Base-by-base conservation (phyloP, 92 coral and sea anemone genomes). In the Siderastrea radians region DNA sequence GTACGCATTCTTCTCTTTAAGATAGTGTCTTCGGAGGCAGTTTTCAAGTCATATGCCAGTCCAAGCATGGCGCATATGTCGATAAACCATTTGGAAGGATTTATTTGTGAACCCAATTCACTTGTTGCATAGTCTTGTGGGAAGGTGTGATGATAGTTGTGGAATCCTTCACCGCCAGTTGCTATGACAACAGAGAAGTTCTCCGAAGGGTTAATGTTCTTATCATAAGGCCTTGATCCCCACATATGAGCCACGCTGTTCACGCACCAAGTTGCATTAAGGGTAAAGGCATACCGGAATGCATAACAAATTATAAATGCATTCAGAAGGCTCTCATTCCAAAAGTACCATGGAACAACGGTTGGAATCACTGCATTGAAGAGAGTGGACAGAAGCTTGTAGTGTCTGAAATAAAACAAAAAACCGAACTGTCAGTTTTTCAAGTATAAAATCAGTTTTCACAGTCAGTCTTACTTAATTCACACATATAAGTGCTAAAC, bases 101-200 rank as follows among this genome's bases (percentile, higher is more conserved):
- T 95, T 43, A 61, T 17, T 46, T 63, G 86, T 7, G 87, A 76
- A 13, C 95, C 94, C 62, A 80, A 64, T 67, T 95, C 98, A 81
- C 98, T 93, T 14, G 98, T 58, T 6, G 98, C 91, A 72, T 95
- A 95, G 61, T 95, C 98, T 26, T 91, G 95, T 9, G 98, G 98
- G 45, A 95, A 95, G 7, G 96, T 93, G 79, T 95, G 98, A 51
- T 95, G 98, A 51, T 78, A 95, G 87, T 95, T 95, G 69, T 95
- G 98, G 79, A 70, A 95, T 0, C 98, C 98, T 51, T 95, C 98
- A 0, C 98, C 98, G 4, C 66, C 66, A 5, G 94, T 53, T 48
- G 78, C 54, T 2, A 77, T 1, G 26, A 76, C 77, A 19, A 93
- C 98, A 26, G 81, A 19, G 50, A 9, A 43, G 84, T 93, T 93